A percentile compares a stretch with the other conserved stretches of the same genome.
These are phyloP conservation scores for Notiomystis cincta DNA, from an alignment of 2,113 vertebrate genomes.

Conservation along the genomic window DNA sequence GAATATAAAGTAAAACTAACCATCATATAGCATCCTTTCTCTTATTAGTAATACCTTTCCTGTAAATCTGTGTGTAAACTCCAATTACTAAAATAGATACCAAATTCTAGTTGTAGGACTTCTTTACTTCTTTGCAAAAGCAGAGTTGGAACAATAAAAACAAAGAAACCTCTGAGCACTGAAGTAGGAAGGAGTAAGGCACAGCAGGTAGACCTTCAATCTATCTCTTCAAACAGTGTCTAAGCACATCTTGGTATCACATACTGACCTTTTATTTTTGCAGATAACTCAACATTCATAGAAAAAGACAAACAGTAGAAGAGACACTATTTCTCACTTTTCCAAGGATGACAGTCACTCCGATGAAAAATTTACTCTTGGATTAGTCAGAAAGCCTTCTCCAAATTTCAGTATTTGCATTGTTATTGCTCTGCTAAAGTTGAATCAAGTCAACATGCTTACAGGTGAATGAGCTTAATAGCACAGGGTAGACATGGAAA, in stretches of 20 bases:
- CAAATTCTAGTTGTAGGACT: not conserved
- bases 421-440: not conserved
- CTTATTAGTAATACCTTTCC: not conserved
- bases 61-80: not conserved
- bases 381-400: not conserved
- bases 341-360: not conserved
- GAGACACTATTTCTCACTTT: not conserved
- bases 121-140: not conserved
- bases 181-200: not conserved
- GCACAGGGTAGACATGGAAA: not conserved
- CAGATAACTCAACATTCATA: not conserved
- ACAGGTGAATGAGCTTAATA: not conserved
- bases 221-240: not conserved
- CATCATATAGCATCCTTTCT: not conserved
- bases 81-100: not conserved
- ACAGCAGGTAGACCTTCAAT: not conserved
- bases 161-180: not conserved
- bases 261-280: not conserved
- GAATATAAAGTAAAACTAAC: not conserved
- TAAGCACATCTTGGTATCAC: not conserved
- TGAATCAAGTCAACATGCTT: not conserved
- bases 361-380: not conserved
- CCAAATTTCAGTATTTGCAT: not conserved
- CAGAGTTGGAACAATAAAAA: not conserved
- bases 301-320: not conserved